Conservation (phyloP, 2,888 invertebrate species). For the Amorpha juglandis region DNA sequence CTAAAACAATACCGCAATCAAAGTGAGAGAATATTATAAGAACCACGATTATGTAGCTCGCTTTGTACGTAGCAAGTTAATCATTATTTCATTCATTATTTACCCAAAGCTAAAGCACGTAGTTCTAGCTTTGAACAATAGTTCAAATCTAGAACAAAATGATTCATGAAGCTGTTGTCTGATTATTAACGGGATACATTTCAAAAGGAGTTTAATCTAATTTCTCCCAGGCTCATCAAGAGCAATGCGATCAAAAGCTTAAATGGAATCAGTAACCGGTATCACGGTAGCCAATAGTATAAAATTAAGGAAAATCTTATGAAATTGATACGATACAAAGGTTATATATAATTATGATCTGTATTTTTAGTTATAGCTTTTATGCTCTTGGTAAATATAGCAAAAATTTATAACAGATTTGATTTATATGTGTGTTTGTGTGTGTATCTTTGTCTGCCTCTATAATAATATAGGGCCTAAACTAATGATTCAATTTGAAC, state of each 20-base stretch:
- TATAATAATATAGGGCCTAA: too few relatives aligned
- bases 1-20: background rate
- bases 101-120: background rate
- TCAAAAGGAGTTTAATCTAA: background rate
- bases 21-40: background rate
- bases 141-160: background rate
- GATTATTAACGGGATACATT: background rate
- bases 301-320: background rate
- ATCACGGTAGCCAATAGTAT: background rate
- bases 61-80: background rate
- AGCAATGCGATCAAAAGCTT: conserved; percentile 6
- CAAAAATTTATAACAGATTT: too few relatives aligned
- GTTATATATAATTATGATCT: too few relatives aligned
- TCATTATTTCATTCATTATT: conserved; percentile 2
- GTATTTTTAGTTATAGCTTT: too few relatives aligned
- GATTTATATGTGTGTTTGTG: too few relatives aligned
- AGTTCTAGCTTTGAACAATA: background rate
- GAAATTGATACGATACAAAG: background rate
- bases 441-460: too few relatives aligned
- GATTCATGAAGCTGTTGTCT: background rate
- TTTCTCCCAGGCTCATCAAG: conserved; percentile 1
- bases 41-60: background rate
- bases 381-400: too few relatives aligned
- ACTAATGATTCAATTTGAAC: too few relatives aligned
- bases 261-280: background rate